A percentile compares a stretch with the other conserved stretches of the same genome.
phyloP scores from a whole-genome alignment of 37 sponge, comb jelly and placozoan species.

The Hormiphora californensis region DNA sequence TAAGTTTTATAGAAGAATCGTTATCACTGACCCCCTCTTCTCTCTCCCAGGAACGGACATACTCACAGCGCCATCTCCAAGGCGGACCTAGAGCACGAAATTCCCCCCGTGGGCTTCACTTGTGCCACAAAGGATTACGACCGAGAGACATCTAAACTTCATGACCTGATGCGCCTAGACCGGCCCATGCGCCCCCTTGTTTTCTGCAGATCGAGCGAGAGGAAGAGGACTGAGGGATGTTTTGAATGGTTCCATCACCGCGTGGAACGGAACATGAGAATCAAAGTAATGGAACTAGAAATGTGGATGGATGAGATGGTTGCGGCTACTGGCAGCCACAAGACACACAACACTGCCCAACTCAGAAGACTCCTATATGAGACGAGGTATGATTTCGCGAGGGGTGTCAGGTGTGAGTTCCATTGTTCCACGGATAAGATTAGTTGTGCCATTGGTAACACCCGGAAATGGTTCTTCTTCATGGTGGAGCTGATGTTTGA shows the following conservation, averaged over 20 bases:
- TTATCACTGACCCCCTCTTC: no score
- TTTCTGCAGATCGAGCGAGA: slow-evolving; percentile 31
- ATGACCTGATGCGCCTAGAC: neutral
- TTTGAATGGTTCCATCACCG: neutral
- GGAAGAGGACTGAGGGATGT: slow-evolving; percentile 32
- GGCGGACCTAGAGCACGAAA: slow-evolving; percentile 3
- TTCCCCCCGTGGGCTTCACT: slow-evolving; percentile 9
- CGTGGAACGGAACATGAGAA: slow-evolving; percentile 4
- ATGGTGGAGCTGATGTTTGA: slow-evolving; percentile 18
- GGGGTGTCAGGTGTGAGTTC: slow-evolving; percentile 25
- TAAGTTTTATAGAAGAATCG: no score
- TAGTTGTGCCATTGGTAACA: slow-evolving; percentile 17
- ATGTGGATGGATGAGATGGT: slow-evolving; percentile 17
- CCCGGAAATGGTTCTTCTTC: slow-evolving; percentile 12
- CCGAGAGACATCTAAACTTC: neutral
- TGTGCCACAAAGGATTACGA: slow-evolving; percentile 24
- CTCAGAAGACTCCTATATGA: slow-evolving; percentile 48
- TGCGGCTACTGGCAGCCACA: neutral
- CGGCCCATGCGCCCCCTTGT: neutral
- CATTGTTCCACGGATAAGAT: slow-evolving; percentile 12
- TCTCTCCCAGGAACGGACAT: no score
- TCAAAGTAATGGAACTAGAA: slow-evolving; percentile 18
- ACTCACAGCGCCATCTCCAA: neutral
- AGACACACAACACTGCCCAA: neutral
- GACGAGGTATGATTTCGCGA: slow-evolving; percentile 31